phyloP scores from a whole-genome alignment of 2,888 invertebrate genomes.

The Trissonchulus latispiculum region DNA sequence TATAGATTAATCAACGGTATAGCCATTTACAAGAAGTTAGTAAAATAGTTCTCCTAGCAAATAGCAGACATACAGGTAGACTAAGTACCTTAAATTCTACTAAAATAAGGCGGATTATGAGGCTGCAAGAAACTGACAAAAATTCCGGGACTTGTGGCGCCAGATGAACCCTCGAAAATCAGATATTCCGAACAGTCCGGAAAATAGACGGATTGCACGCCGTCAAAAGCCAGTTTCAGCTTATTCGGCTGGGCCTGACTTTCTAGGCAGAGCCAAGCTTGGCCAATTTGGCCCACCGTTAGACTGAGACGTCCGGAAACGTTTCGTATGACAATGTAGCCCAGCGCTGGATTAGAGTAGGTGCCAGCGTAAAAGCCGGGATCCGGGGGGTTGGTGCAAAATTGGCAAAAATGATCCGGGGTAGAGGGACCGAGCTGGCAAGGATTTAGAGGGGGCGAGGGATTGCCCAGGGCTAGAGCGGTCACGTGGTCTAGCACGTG shows the following conservation, averaged over 20 bases:
- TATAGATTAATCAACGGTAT: too few species aligned
- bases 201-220: neutral
- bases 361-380: neutral
- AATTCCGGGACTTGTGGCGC: neutral
- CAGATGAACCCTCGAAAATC: neutral
- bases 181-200: neutral
- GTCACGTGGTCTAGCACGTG: neutral
- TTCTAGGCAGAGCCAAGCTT: neutral
- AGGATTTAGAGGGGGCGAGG: neutral
- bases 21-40: too few species aligned
- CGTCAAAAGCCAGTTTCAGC: neutral
- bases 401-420: neutral
- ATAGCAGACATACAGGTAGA: too few species aligned
- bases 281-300: neutral
- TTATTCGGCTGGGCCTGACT: neutral
- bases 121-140: neutral
- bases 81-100: too few species aligned
- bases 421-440: neutral
- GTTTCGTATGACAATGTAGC: neutral
- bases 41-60: too few species aligned
- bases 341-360: neutral
- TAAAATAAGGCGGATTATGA: neutral
- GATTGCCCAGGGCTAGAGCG: neutral
- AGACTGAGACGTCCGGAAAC: neutral
- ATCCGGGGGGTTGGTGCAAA: neutral